Conservation (phyloP, 2,797 vertebrate species). For the Peromyscus attwateri region DNA sequence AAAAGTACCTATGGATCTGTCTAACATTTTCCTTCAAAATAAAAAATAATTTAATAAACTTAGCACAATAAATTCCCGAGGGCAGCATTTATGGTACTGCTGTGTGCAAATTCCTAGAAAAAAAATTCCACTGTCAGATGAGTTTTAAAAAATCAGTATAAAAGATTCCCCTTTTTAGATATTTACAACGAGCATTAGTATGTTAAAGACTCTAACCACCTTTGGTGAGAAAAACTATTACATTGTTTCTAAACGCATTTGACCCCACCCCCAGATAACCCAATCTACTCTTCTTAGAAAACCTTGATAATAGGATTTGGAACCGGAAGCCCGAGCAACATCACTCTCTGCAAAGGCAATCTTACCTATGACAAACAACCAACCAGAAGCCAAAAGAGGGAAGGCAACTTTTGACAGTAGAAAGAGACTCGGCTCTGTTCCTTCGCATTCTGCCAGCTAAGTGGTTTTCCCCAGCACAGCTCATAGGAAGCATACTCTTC, state of each 20-base stretch:
- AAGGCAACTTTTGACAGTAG: background rate
- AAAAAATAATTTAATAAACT: background rate
- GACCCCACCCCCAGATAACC: background rate
- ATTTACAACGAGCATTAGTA: background rate
- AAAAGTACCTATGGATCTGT: background rate
- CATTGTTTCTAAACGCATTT: background rate
- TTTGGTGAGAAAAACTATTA: background rate
- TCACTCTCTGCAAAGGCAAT: background rate
- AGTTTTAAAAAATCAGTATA: background rate
- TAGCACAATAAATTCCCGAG: background rate
- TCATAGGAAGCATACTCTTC: background rate
- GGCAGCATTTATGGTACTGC: background rate
- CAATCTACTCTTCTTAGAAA: background rate
- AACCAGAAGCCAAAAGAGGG: slow-evolving; percentile 23
- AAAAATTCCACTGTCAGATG: background rate
- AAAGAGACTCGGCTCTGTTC: background rate
- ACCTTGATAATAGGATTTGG: background rate
- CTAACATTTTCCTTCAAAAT: slow-evolving; percentile 2
- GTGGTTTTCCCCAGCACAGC: background rate
- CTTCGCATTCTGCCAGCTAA: background rate
- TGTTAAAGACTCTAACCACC: slow-evolving; percentile 1
- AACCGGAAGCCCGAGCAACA: background rate
- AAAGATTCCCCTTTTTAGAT: background rate
- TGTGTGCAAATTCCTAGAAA: background rate
- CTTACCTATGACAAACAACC: background rate